Evolutionary conservation across 64 coral and sea anemone genomes (phyloP), one percentile per base, ranked within the genome.

Genomic region (Anthopleura sola): DNA sequence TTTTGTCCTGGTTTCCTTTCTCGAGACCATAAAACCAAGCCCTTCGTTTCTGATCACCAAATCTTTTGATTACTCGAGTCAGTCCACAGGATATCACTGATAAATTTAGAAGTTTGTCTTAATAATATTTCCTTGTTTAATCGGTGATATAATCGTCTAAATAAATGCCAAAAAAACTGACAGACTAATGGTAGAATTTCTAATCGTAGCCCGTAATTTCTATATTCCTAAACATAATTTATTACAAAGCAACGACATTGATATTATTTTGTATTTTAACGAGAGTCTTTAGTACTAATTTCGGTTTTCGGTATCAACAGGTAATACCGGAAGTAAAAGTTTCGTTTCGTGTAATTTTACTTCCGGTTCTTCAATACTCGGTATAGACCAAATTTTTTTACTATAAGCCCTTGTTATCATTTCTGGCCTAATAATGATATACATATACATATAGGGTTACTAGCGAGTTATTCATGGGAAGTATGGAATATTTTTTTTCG

Each of bases 51-150:
- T 62, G 55, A 58, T 62, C 24, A 9, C 58, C n/a, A 26, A 62
- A 62, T 8, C 7, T 62, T 26, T 11, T 5, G 11, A 62, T 26
- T 62, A 8, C 23, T 11, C 16, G 21, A n/a, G 58, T 26, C 21
- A 5, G 4, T 8, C 4, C 4, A n/a, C n/a, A 62, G 58, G 4
- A n/a, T n/a, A 62, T 71, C 29, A 71, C 14, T 32, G 4, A 15
- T 71, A 71, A 32, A 71, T 71, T 71, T 71, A 71, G 66, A 71
- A 34, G 66, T 71, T 71, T 71, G 28, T 71, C 10, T 71, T 3
- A 62, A 62, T 13, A 53, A 53, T 15, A 53, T 17, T 13, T 53
- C 50, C 58, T 62, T 26, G 40, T 62, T 16, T 71, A 12, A 31
- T 71, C 66, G 14, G 26, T 71, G 66, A 71, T 71, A 33, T 36